Evolutionary conservation across 1,140 invertebrate genomes (phyloP).

Genomic region (fruit fly (Drosophila melanogaster)): DNA sequence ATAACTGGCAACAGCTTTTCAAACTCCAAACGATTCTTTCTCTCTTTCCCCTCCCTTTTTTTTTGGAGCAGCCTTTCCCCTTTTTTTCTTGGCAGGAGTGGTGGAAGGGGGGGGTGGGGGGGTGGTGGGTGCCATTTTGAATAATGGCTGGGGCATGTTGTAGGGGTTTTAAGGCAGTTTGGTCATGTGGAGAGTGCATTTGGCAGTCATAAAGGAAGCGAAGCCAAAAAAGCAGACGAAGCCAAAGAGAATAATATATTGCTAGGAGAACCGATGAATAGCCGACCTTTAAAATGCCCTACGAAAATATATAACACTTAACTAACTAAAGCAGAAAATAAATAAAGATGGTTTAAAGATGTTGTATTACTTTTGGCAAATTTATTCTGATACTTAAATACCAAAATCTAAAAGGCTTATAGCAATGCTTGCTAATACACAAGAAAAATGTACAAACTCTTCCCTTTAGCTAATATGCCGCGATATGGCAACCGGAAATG

Average conservation of each 20-base stretch:
- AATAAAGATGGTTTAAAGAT: too few species aligned
- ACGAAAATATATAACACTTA: background rate
- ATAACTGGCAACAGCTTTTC: slow-evolving; percentile 55
- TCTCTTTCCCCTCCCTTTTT: background rate
- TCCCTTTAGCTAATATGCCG: slow-evolving; percentile 9
- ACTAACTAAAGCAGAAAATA: background rate
- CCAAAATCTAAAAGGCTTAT: too few species aligned
- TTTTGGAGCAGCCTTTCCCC: background rate
- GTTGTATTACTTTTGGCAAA: too few species aligned
- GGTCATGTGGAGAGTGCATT: slow-evolving; percentile 47
- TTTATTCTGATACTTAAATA: background rate
- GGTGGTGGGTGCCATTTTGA: slow-evolving; percentile 30
- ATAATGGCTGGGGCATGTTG: slow-evolving; percentile 53
- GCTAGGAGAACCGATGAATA: background rate
- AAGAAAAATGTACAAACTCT: too few species aligned
- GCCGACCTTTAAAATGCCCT: slow-evolving; percentile 7
- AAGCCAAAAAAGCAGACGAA: slow-evolving; percentile 17
- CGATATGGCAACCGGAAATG: background rate
- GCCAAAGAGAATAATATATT: slow-evolving; percentile 39
- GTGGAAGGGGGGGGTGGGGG: background rate
- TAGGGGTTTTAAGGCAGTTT: slow-evolving; percentile 24
- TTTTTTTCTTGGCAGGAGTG: too few species aligned
- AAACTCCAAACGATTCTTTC: slow-evolving; percentile 51
- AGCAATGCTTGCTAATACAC: too few species aligned
- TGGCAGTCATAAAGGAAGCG: slow-evolving; percentile 44